phyloP scores from a whole-genome alignment of 2,888 invertebrate genomes.

The Proisotoma minuta region DNA sequence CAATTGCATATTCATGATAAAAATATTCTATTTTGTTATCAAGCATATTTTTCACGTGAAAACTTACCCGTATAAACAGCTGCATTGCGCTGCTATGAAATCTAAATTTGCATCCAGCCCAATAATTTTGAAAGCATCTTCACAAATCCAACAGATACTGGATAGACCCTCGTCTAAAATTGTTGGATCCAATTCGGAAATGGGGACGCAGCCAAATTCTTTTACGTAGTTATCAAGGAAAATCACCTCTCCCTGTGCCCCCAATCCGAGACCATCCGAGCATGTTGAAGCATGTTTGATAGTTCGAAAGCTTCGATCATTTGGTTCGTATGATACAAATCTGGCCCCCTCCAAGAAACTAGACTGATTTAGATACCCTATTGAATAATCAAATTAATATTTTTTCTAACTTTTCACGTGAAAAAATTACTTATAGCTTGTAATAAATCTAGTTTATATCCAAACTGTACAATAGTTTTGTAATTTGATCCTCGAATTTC shows the following conservation, averaged over 20 bases:
- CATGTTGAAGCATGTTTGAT: not conserved
- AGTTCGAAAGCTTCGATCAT: not conserved
- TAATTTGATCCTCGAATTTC: not conserved
- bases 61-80: conserved; percentile 1
- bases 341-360: not conserved
- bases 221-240: not conserved
- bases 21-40: no score
- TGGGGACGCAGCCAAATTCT: not conserved
- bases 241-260: not conserved
- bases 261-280: not conserved
- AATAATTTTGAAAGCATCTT: not conserved
- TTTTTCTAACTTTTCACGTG: not conserved
- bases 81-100: not conserved
- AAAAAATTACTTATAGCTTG: not conserved
- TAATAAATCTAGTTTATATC: not conserved
- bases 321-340: not conserved
- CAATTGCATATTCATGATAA: no score
- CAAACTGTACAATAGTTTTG: not conserved
- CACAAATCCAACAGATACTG: not conserved
- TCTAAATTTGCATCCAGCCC: not conserved
- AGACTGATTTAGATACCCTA: not conserved
- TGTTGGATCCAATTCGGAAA: not conserved
- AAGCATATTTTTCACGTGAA: no score
- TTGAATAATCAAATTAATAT: no score
- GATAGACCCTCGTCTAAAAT: not conserved